Evolutionary conservation across 2,797 vertebrate genomes (phyloP).

Genomic region (Benthosema pterotum): DNA sequence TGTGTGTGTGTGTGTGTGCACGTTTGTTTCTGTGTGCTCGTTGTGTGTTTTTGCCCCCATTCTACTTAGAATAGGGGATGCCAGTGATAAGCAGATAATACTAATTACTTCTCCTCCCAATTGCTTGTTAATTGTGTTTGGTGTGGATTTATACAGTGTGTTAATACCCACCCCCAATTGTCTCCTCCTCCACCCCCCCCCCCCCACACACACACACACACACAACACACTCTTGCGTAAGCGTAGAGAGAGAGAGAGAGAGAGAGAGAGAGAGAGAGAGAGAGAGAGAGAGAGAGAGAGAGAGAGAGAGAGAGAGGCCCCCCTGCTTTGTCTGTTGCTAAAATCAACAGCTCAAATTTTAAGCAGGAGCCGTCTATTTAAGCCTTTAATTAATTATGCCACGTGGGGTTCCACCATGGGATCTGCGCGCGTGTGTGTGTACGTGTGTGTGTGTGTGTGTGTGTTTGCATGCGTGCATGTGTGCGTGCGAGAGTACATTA

Average conservation of each 20-base stretch:
- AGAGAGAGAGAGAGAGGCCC: conserved; percentile 29
- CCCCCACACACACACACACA: conserved; percentile 15
- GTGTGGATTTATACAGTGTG: conserved; percentile 77
- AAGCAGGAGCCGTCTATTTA: conserved; percentile 68
- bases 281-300: not conserved
- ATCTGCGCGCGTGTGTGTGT: conserved; percentile 24
- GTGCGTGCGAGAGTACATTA: not conserved
- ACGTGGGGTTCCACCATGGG: conserved; percentile 58
- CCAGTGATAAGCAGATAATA: conserved; percentile 82
- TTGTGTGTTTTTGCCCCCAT: conserved; percentile 67
- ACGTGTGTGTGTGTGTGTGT: conserved; percentile 3
- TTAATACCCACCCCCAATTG: conserved; percentile 58
- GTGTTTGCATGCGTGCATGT: conserved; percentile 5
- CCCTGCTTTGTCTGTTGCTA: conserved; percentile 64
- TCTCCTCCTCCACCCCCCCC: conserved; percentile 20
- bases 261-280: conserved; percentile 24
- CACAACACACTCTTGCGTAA: not conserved
- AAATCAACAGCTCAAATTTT: conserved; percentile 79
- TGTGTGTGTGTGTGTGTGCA: conserved; percentile 18
- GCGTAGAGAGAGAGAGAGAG: conserved; percentile 17
- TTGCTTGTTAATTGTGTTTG: conserved; percentile 83
- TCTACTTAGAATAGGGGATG: conserved; percentile 73
- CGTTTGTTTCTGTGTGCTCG: conserved; percentile 33
- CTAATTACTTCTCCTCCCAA: conserved; percentile 85
- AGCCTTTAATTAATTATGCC: conserved; percentile 78